Conservation (phyloP, 2,113 vertebrate genomes). For the Eulemur macaco region DNA sequence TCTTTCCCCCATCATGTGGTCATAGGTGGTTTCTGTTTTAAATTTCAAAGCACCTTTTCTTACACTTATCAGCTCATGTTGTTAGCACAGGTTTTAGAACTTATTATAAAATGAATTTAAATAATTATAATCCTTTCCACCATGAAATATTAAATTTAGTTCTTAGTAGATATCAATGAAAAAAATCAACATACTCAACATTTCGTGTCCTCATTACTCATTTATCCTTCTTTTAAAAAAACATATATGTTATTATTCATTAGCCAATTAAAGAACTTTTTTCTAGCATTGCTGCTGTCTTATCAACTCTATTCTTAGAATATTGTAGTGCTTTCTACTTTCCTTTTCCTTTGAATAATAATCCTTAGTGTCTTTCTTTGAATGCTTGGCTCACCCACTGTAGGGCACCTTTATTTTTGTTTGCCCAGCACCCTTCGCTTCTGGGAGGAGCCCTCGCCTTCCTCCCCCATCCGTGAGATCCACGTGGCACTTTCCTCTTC, state of each 20-base stretch:
- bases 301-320: not conserved
- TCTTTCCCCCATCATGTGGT: not conserved
- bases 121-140: not conserved
- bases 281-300: not conserved
- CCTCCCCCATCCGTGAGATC: not conserved
- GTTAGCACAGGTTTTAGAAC: not conserved
- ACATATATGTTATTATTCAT: not conserved
- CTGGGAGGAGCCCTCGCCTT: not conserved
- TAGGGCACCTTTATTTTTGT: not conserved
- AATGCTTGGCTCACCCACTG: not conserved
- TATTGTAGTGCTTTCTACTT: not conserved
- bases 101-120: not conserved
- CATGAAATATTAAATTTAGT: not conserved
- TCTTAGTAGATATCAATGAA: slow-evolving; percentile 1
- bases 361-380: not conserved
- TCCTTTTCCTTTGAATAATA: not conserved
- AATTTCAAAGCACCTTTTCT: slow-evolving; percentile 5
- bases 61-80: not conserved
- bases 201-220: slow-evolving; percentile 30
- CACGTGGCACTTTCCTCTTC: not conserved
- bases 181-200: not conserved
- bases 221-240: not conserved
- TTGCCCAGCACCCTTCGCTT: not conserved
- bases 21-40: not conserved
- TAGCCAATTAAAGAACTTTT: not conserved